Percentiles rank a stretch among this genome's conserved stretches.
Evolutionary conservation across 2,797 vertebrate genomes (phyloP).

Genomic region (Manis crassicaudata): DNA sequence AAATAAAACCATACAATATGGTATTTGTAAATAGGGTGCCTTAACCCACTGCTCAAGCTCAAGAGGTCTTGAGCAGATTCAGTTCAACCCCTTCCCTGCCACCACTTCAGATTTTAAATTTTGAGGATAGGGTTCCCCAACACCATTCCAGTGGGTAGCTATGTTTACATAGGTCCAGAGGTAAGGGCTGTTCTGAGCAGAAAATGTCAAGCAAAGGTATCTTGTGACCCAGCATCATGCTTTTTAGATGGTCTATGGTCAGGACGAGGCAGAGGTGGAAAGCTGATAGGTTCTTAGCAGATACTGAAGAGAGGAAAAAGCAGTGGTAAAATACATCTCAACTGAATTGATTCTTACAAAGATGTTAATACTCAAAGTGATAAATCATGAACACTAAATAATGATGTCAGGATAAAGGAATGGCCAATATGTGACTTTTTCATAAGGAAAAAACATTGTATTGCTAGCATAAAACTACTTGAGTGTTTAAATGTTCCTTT

Average conservation of each 20-base stretch:
- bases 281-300: not conserved
- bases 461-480: conserved; percentile 18
- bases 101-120: not conserved
- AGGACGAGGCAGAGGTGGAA: not conserved
- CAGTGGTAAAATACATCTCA: not conserved
- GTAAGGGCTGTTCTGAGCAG: not conserved
- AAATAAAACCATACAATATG: not conserved
- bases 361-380: not conserved
- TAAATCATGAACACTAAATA: not conserved
- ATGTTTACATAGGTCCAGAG: not conserved
- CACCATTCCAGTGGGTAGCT: not conserved
- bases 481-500: conserved; percentile 12
- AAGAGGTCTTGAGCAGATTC: not conserved
- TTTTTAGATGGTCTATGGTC: not conserved
- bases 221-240: not conserved
- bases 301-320: not conserved
- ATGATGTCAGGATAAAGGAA: not conserved
- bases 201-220: not conserved
- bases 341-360: not conserved
- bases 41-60: not conserved
- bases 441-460: not conserved
- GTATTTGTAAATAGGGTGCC: not conserved
- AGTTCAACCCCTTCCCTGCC: not conserved
- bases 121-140: not conserved
- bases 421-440: not conserved